A percentile compares a stretch with the other conserved stretches of the same genome.
Conservation (phyloP, 2,888 invertebrate species). For the Nowickia ferox region DNA sequence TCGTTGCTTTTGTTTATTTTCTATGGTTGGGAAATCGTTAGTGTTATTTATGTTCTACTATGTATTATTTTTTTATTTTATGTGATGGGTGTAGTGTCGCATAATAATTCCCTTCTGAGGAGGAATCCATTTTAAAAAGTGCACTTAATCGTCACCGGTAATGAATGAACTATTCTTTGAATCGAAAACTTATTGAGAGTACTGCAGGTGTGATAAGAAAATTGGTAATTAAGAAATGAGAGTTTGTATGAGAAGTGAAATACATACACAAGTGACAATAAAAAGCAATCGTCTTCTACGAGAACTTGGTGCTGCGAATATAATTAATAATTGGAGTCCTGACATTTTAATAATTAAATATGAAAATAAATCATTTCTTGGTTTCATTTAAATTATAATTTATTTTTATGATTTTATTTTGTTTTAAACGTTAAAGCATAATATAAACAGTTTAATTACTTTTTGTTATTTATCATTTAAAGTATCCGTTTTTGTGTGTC, state of each 20-base stretch:
- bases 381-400: conserved; percentile 28
- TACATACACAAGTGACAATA: neutral
- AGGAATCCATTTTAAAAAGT: neutral
- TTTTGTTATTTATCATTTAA: conserved; percentile 47
- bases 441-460: conserved; percentile 55
- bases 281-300: neutral
- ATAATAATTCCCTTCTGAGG: conserved; percentile 10
- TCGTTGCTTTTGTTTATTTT: neutral
- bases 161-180: neutral
- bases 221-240: neutral
- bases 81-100: neutral
- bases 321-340: no score
- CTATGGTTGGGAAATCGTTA: neutral
- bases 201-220: neutral
- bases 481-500: conserved; percentile 2
- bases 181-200: neutral
- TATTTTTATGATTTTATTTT: conserved; percentile 20
- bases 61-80: neutral
- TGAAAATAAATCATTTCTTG: neutral
- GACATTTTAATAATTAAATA: no score
- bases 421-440: conserved; percentile 66
- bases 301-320: no score
- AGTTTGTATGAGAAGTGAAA: neutral
- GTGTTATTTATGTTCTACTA: neutral
- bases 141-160: neutral